A percentile compares a stretch with the other conserved stretches of the same genome.
Conservation (phyloP, 2,113 vertebrate species). For the Muscicapa adusta region DNA sequence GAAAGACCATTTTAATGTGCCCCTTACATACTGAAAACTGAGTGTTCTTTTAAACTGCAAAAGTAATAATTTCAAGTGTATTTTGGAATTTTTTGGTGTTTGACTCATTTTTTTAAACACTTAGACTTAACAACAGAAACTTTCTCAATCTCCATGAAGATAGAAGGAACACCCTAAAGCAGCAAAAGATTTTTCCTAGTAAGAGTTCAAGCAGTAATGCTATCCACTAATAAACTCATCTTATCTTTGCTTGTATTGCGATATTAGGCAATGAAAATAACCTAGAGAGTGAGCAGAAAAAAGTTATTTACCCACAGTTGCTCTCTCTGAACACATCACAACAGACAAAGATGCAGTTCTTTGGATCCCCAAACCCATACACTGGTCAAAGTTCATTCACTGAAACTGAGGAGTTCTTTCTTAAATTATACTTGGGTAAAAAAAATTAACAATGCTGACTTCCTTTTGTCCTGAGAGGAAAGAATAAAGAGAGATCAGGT, state of each 20-base stretch:
- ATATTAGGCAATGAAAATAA: not conserved
- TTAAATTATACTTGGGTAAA: not conserved
- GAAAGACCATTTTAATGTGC: not conserved
- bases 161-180: not conserved
- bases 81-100: not conserved
- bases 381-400: not conserved
- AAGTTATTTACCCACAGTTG: not conserved
- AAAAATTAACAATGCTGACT: not conserved
- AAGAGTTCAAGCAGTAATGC: not conserved
- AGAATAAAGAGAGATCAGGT: not conserved
- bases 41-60: not conserved
- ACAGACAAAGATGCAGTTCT: not conserved
- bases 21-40: not conserved
- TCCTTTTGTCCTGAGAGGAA: not conserved
- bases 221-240: not conserved
- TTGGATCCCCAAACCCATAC: not conserved
- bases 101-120: not conserved
- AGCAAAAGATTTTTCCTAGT: not conserved
- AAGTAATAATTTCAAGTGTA: not conserved
- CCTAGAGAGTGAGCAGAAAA: not conserved
- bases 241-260: not conserved
- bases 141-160: not conserved
- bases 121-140: not conserved
- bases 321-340: not conserved
- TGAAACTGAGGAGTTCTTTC: not conserved